Evolutionary conservation across 2,113 vertebrate genomes (phyloP).

Genomic region (Thinocorus orbignyianus): DNA sequence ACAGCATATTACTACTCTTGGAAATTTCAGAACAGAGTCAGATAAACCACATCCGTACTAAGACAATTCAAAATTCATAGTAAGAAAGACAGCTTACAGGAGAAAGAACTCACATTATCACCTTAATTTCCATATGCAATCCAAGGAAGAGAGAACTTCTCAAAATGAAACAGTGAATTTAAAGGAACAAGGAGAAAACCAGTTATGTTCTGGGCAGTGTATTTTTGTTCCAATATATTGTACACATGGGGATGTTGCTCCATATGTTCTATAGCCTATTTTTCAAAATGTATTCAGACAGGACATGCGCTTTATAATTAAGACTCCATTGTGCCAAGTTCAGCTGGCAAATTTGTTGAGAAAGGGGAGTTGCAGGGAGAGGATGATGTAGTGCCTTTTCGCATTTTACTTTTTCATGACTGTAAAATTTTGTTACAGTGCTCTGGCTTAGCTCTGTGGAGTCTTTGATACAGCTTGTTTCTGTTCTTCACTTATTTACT

Average conservation of each 20-base stretch:
- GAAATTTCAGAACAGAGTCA: background rate
- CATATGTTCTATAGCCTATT: constrained; percentile 55
- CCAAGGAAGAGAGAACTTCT: background rate
- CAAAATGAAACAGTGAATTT: background rate
- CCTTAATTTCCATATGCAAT: background rate
- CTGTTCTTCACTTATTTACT: constrained; percentile 55
- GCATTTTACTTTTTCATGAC: constrained; percentile 66
- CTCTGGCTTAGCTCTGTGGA: constrained; percentile 50
- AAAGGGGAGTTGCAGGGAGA: constrained; percentile 43
- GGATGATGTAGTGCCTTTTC: constrained; percentile 72
- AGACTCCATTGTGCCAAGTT: constrained; percentile 77
- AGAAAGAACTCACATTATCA: background rate
- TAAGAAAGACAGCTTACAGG: background rate
- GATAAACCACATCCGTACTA: background rate
- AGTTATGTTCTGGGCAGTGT: background rate
- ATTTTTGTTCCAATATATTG: background rate
- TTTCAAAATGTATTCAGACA: constrained; percentile 69
- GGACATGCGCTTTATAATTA: constrained; percentile 80
- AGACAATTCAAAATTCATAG: background rate
- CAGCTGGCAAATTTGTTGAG: constrained; percentile 66
- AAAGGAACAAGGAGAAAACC: background rate
- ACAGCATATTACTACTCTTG: background rate
- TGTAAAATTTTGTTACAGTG: constrained; percentile 52
- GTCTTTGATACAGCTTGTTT: constrained; percentile 56
- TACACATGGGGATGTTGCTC: constrained; percentile 19